Evolutionary conservation across 1,140 invertebrate species (phyloP), one percentile per base, ranked within the genome.

Genomic region (Drosophila tsacasi): DNA sequence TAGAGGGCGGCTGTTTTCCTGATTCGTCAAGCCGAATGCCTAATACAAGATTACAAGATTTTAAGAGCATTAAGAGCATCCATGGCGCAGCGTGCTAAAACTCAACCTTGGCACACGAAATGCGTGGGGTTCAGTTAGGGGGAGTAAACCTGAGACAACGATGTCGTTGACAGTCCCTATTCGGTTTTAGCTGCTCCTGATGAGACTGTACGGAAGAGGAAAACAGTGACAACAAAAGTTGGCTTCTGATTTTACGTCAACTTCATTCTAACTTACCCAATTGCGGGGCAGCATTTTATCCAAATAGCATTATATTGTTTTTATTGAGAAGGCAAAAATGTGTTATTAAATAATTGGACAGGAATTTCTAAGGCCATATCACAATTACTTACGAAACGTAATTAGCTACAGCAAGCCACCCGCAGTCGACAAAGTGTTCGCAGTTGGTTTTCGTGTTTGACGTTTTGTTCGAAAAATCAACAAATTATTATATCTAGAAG

Each of bases 161-260:
- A 27, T 5, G 9, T 50, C 47, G 47, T 17, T 27, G 8, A 15
- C 17, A 27, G 15, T 27, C 17, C 2, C 9, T 12, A n/a, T 30
- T 5, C 17, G 17, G 8, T 49, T 49, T n/a, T 9, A 30, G 25
- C 6, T 52, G 49, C n/a, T 30, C 13, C 50, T 2, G 27, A 19
- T 17, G 21, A 13, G 13, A 9, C 23, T 49, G 23, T 9, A 54
- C 3, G 9, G 6, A 27, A 17, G 23, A 15, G 10, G 4, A 54
- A 54, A 32, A 21, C 27, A 21, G 12, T 54, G 27, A 21, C n/a
- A 54, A 21, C 50, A 32, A 52, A 52, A 52, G 27, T 21, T 54
- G 12, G 12, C 50, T 52, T 19, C n/a, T 21, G 27, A 54, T 54
- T 54, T 21, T 54, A 32, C n/a, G 50, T 54, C 50, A 54, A 54